A percentile compares a stretch with the other conserved stretches of the same genome.
Conservation (phyloP, 2,888 invertebrate species). For the Syritta pipiens region DNA sequence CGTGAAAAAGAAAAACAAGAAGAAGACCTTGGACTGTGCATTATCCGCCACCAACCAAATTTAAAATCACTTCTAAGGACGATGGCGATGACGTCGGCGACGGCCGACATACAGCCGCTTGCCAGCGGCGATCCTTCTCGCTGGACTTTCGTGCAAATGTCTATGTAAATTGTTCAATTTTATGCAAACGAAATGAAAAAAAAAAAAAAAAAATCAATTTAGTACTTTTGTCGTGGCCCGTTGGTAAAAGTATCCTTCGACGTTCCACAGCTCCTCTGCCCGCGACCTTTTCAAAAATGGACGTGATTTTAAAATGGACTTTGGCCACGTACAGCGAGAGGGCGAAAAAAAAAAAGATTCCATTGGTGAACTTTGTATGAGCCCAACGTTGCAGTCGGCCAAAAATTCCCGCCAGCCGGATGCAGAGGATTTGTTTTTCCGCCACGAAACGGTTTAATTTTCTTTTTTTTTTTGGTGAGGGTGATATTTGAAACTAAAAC, state of each 20-base stretch:
- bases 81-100: conserved; percentile 7
- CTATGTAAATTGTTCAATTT: conserved; percentile 67
- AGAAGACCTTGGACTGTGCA: conserved; percentile 43
- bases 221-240: conserved; percentile 58
- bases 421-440: conserved; percentile 78
- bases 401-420: conserved; percentile 74
- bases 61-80: conserved; percentile 48
- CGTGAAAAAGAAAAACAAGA: not conserved
- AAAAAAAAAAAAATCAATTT: conserved; percentile 59
- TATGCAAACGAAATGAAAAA: conserved; percentile 59
- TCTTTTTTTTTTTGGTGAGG: conserved; percentile 18
- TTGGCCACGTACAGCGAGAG: not conserved
- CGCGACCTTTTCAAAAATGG: too few species aligned
- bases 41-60: conserved; percentile 16
- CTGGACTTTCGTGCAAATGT: conserved; percentile 62
- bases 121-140: conserved; percentile 19
- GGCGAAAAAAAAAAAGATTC: conserved; percentile 13
- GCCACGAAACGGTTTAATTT: conserved; percentile 67
- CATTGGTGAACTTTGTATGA: conserved; percentile 25
- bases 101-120: too few species aligned
- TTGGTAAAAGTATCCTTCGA: conserved; percentile 30
- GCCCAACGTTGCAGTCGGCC: conserved; percentile 59
- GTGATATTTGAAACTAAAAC: conserved; percentile 30
- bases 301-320: conserved; percentile 44
- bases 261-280: not conserved